Evolutionary conservation across 2,888 invertebrate genomes (phyloP).

Genomic region (Brachypterus glaber): DNA sequence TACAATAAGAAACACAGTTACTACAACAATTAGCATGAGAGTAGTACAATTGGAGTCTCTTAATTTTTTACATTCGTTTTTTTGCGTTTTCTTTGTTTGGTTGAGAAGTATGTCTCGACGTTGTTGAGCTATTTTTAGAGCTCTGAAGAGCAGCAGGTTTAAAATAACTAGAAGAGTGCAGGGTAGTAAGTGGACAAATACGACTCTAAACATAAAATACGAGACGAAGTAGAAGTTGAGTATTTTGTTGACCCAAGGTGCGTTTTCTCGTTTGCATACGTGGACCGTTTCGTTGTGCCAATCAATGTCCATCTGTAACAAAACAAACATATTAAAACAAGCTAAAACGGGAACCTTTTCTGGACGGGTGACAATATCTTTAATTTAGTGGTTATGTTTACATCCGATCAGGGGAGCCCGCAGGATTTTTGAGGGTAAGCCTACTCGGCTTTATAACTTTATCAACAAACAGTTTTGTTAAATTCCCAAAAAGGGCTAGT

Average conservation of each 20-base stretch:
- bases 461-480: too few relatives aligned
- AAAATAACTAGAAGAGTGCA: constrained; percentile 81
- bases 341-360: too few relatives aligned
- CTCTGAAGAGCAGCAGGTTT: constrained; percentile 77
- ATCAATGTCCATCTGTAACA: constrained; percentile 49
- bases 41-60: constrained; percentile 79
- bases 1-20: constrained; percentile 71
- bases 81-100: constrained; percentile 42
- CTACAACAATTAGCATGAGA: constrained; percentile 78
- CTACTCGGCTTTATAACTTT: too few relatives aligned
- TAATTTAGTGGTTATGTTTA: too few relatives aligned
- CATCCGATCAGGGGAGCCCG: too few relatives aligned
- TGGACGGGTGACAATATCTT: too few relatives aligned
- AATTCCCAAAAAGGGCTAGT: too few relatives aligned
- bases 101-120: constrained; percentile 35
- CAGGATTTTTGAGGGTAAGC: too few relatives aligned
- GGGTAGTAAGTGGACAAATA: constrained; percentile 87
- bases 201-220: constrained; percentile 76
- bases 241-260: constrained; percentile 55
- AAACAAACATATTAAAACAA: too few relatives aligned
- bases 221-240: constrained; percentile 70
- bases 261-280: constrained; percentile 55
- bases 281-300: constrained; percentile 62
- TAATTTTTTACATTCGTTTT: constrained; percentile 68
- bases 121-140: constrained; percentile 72